Evolutionary conservation across 2,113 vertebrate species (phyloP).

Genomic region (Sorex fumeus): DNA sequence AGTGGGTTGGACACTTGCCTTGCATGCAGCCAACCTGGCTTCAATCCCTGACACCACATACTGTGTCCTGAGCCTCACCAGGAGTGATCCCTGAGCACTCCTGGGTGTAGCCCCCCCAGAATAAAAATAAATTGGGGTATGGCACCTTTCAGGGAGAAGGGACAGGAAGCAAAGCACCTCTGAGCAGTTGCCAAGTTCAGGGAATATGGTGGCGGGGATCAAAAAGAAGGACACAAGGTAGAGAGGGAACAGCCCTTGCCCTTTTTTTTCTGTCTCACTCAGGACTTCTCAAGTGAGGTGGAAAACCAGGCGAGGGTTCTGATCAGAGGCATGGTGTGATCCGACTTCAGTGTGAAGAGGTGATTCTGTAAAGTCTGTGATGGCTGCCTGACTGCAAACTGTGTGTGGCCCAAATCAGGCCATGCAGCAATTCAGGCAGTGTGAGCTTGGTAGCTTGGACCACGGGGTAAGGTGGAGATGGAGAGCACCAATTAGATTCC

Average conservation of each 20-base stretch:
- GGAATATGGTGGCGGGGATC: neutral
- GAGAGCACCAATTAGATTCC: neutral
- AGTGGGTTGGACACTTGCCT: too few species aligned
- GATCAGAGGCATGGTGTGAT: neutral
- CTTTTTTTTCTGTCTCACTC: too few species aligned
- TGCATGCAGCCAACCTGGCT: too few species aligned
- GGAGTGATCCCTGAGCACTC: too few species aligned
- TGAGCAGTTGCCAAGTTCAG: neutral
- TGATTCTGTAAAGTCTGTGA: neutral
- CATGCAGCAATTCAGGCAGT: neutral
- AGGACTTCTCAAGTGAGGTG: too few species aligned
- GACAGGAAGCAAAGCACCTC: neutral
- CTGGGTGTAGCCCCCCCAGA: too few species aligned
- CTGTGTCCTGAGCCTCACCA: too few species aligned
- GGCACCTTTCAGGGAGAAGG: neutral
- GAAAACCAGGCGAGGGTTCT: neutral
- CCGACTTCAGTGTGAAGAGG: neutral
- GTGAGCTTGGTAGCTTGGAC: neutral
- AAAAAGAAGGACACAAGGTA: too few species aligned
- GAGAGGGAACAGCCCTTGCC: too few species aligned
- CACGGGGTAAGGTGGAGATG: neutral
- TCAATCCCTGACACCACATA: too few species aligned
- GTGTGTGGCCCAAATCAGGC: neutral
- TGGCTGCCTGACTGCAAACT: neutral
- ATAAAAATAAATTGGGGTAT: too few species aligned